Evolutionary conservation across 2,888 invertebrate species (phyloP), one percentile per base, ranked within the genome.

Genomic region (Philereme vetulata): DNA sequence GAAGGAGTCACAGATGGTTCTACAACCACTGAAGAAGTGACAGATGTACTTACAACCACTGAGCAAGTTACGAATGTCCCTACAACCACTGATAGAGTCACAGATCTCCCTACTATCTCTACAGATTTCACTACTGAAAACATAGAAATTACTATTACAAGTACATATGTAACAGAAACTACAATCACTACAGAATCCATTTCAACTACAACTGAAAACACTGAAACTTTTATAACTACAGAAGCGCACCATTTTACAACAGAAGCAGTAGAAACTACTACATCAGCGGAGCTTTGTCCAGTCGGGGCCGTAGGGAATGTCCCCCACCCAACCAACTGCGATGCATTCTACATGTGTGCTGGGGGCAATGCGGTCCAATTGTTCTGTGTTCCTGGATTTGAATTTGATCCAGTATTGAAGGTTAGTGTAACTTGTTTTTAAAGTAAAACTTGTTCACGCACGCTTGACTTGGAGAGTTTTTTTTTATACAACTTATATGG

Each of bases 341-440:
- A 78, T 21, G 67, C 74, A 0, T 85, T 80, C 62, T 82, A 67
- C 51, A 69, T 79, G 71, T 85, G 85, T 52, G 60, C 74, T 0
- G 77, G 70, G 0, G 84, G 83, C 0, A 56, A 66, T 2, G 67
- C 78, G 0, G 64, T 77, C 6, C 72, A 68, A 7, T 49, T 81
- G 0, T 70, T 51, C 43, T 84, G 85, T 45, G 58, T 67, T 0
- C 61, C 63, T 5, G 79, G 76, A 4, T 75, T 74, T 11, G 83
- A 84, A 56, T 84, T 76, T 43, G 74, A 80, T 58, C 70, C 70
- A 0, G 63, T 49, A 5, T n/a, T 40, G n/a, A 44, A 4, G 51
- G 75, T 75, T 44, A 68, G 53, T 21, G 21, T 1, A 1, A 21
- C 21, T 1, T 21, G 2, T 21, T 21, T 21, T 21, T n/a, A n/a